Conservation (phyloP, 2,113 vertebrate genomes). For the Dipodomys merriami region DNA sequence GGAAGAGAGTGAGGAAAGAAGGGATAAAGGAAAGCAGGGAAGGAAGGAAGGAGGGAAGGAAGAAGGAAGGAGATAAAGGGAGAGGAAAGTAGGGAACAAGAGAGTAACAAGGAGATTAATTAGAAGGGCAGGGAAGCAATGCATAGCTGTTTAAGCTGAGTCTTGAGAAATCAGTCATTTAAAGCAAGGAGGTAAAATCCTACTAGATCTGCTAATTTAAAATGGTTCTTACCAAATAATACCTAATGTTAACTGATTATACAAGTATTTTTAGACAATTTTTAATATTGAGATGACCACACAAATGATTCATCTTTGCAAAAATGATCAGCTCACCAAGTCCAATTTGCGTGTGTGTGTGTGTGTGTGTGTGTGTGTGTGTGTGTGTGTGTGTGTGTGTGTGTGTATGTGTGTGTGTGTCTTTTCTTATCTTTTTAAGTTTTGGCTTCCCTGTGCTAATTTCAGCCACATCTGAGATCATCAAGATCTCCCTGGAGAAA, state of each 20-base stretch:
- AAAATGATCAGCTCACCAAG: not conserved
- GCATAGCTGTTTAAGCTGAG: not conserved
- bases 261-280: not conserved
- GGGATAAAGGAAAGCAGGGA: too few species aligned
- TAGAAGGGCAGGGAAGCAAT: not conserved
- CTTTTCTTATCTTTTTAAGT: not conserved
- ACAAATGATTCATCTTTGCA: not conserved
- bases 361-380: too few species aligned
- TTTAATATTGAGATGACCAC: not conserved
- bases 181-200: not conserved
- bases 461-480: constrained; percentile 8
- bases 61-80: too few species aligned
- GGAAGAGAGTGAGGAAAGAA: too few species aligned
- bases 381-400: too few species aligned
- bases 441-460: not conserved
- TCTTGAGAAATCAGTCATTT: not conserved
- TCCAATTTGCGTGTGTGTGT: too few species aligned
- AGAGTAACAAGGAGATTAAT: not conserved
- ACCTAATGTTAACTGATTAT: not conserved
- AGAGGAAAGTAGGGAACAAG: accelerated
- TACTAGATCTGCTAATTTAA: not conserved
- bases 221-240: not conserved
- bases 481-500: constrained; percentile 14
- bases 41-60: not conserved
- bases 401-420: not conserved